Conservation (phyloP, 2,888 invertebrate genomes). For the Saturnia pavonia region DNA sequence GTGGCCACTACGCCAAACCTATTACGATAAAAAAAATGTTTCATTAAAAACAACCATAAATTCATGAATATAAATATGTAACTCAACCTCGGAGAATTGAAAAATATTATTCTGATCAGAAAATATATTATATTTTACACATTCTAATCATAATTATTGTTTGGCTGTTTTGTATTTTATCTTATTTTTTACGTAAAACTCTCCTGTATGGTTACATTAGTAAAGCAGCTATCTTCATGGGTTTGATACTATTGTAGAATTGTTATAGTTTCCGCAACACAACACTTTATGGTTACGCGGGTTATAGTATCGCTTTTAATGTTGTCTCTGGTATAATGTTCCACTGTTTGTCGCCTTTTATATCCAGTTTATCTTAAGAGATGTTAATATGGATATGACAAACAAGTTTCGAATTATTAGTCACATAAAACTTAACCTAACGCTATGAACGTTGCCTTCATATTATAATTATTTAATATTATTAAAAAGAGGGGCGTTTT, state of each 20-base stretch:
- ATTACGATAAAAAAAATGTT: no score
- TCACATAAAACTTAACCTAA: neutral
- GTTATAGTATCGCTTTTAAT: slow-evolving; percentile 33
- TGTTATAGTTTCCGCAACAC: slow-evolving; percentile 64
- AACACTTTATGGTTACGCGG: slow-evolving; percentile 59
- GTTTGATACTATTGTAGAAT: slow-evolving; percentile 4
- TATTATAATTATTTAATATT: no score
- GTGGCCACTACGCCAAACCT: no score
- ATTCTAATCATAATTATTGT: no score
- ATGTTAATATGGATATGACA: slow-evolving; percentile 7
- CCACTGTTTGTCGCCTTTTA: slow-evolving; percentile 38
- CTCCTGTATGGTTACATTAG: neutral
- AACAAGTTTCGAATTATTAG: neutral
- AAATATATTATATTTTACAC: no score
- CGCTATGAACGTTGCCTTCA: no score
- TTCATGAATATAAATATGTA: no score
- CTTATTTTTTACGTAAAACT: neutral
- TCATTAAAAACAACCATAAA: no score
- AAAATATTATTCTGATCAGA: no score
- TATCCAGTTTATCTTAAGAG: neutral
- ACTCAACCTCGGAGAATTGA: no score
- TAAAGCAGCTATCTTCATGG: neutral
- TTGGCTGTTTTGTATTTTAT: neutral
- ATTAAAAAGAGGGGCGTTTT: no score
- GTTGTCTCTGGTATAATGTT: slow-evolving; percentile 34